Percentiles rank a stretch among this genome's conserved stretches.
phyloP scores from a whole-genome alignment of 2,113 vertebrate species.

The Dasyornis broadbenti region DNA sequence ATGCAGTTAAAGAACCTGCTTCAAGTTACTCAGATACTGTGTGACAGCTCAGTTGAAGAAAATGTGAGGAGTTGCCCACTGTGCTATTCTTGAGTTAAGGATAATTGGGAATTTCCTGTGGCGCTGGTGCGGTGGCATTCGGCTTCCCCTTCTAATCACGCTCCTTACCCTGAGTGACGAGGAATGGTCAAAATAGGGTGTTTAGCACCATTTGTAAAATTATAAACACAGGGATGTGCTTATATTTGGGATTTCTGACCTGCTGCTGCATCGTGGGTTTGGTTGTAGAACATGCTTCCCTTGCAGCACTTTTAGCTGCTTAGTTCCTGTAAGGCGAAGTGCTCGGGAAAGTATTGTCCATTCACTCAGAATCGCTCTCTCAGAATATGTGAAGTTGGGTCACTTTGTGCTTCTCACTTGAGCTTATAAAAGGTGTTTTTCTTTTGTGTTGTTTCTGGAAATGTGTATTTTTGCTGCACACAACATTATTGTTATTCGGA shows the following conservation, averaged over 20 bases:
- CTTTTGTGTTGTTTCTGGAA: not conserved
- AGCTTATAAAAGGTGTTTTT: not conserved
- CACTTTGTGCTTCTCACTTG: not conserved
- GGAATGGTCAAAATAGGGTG: not conserved
- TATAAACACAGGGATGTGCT: not conserved
- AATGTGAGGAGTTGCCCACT: not conserved
- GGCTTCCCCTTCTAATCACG: not conserved
- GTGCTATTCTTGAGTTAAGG: conserved; percentile 22
- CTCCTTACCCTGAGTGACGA: accelerated
- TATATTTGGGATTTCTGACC: not conserved
- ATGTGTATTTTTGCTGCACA: not conserved
- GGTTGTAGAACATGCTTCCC: not conserved
- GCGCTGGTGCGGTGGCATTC: not conserved
- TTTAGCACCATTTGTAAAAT: not conserved
- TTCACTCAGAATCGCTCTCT: not conserved
- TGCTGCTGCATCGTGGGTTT: not conserved
- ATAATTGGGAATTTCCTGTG: conserved; percentile 58
- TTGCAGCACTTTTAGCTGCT: not conserved
- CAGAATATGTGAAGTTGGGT: not conserved
- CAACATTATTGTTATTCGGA: not conserved
- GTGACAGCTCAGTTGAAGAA: conserved; percentile 47
- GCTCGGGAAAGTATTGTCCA: accelerated
- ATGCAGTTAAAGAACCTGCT: not conserved
- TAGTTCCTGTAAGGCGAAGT: not conserved
- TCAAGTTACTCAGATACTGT: not conserved